Percentiles rank a stretch among this genome's conserved stretches.
Conservation (phyloP, 2,797 vertebrate genomes). For the Tauraco hartlaubi region DNA sequence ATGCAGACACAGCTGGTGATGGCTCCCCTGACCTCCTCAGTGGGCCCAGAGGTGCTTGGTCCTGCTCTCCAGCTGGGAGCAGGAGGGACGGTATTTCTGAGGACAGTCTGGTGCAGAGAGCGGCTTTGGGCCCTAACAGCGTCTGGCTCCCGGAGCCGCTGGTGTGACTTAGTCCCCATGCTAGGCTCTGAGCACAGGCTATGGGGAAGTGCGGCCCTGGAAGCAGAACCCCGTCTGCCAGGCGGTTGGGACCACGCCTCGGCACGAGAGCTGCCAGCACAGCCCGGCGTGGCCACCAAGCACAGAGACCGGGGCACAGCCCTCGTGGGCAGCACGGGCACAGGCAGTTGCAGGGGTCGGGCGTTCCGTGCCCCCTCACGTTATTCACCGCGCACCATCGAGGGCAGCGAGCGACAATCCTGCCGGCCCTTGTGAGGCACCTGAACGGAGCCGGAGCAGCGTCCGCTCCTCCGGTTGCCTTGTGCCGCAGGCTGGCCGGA, state of each 20-base stretch:
- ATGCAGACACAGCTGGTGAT: fast-evolving
- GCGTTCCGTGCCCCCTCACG: fast-evolving
- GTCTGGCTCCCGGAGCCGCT: background rate
- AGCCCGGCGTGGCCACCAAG: fast-evolving
- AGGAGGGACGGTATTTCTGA: background rate
- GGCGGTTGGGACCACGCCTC: background rate
- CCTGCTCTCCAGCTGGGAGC: background rate
- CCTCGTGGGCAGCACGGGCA: fast-evolving
- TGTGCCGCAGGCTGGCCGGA: fast-evolving
- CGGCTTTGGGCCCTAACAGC: fast-evolving
- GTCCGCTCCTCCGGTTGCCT: background rate
- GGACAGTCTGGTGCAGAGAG: background rate
- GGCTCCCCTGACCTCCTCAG: background rate
- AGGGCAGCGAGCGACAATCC: background rate
- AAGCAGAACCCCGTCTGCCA: background rate
- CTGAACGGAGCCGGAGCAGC: fast-evolving
- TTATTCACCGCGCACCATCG: fast-evolving
- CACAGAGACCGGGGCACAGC: fast-evolving
- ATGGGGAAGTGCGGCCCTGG: fast-evolving
- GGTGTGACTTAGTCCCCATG: fast-evolving
- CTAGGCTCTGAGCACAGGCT: no score
- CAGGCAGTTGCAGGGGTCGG: fast-evolving
- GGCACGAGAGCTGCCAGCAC: fast-evolving
- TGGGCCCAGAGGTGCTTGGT: background rate
- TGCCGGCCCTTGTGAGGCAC: fast-evolving